phyloP scores from a whole-genome alignment of 2,113 vertebrate species.

The Tauraco erythrolophus region DNA sequence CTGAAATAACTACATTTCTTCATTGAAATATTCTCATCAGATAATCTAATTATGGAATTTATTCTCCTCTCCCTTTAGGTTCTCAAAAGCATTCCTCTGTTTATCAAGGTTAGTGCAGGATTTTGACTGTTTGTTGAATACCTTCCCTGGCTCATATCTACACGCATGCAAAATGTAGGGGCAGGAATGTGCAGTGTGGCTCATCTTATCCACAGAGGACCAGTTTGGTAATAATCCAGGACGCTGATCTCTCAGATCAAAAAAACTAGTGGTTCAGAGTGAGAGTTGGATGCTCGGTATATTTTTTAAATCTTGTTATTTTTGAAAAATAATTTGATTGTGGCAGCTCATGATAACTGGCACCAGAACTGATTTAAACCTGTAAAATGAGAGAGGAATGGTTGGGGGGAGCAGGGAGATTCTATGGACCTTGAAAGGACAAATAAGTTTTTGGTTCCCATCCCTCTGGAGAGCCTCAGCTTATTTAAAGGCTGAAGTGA shows the following conservation, averaged over 20 bases:
- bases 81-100: neutral
- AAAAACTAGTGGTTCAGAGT: neutral
- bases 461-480: neutral
- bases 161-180: neutral
- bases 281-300: neutral
- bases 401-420: neutral
- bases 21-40: neutral
- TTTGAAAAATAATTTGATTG: neutral
- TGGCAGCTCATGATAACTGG: neutral
- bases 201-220: neutral
- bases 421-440: neutral
- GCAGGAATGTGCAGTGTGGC: neutral
- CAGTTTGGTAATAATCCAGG: neutral
- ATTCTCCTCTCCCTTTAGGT: neutral
- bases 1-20: neutral
- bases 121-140: neutral
- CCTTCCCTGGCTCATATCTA: neutral
- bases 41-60: neutral
- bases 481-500: constrained; percentile 2
- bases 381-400: neutral
- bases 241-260: neutral
- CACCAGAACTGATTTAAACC: neutral
- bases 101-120: neutral
- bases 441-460: neutral
- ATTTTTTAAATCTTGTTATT: neutral